A percentile compares a stretch with the other conserved stretches of the same genome.
These are phyloP conservation scores for Ictalurus furcatus DNA, from an alignment of 2,113 vertebrate species.

Conservation along the genomic window DNA sequence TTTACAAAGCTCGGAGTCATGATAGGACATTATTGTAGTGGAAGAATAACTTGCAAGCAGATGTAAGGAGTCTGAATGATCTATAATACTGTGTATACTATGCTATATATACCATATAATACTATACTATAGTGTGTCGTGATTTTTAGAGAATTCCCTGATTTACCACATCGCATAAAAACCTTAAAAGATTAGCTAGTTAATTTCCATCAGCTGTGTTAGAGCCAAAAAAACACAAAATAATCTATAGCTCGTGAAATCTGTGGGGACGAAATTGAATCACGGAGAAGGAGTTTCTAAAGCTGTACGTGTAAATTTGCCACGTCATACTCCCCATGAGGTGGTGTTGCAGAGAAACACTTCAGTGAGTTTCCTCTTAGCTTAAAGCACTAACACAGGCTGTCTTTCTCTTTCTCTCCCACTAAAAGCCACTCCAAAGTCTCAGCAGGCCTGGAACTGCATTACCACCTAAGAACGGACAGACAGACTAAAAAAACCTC, in stretches of 20 bases:
- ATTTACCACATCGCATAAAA: background rate
- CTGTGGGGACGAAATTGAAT: background rate
- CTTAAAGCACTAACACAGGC: constrained; percentile 22
- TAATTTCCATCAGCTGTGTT: background rate
- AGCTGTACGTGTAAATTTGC: background rate
- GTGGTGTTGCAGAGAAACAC: background rate
- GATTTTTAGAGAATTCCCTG: background rate
- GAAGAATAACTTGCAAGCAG: background rate
- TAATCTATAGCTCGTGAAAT: background rate
- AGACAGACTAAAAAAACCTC: background rate
- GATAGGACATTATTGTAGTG: background rate
- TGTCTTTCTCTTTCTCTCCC: background rate
- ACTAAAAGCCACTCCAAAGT: constrained; percentile 20
- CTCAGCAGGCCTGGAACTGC: constrained; percentile 22
- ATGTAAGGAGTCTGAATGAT: background rate
- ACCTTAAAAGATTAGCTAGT: background rate
- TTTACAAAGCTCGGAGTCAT: background rate
- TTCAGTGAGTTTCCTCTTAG: constrained; percentile 1
- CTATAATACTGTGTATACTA: too few relatives aligned
- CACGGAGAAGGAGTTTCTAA: background rate
- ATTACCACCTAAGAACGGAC: constrained; percentile 29
- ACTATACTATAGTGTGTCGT: background rate
- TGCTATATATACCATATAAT: background rate
- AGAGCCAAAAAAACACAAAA: too few relatives aligned
- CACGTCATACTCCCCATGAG: background rate